phyloP scores from a whole-genome alignment of 2,797 vertebrate species.

The Chanos chanos region DNA sequence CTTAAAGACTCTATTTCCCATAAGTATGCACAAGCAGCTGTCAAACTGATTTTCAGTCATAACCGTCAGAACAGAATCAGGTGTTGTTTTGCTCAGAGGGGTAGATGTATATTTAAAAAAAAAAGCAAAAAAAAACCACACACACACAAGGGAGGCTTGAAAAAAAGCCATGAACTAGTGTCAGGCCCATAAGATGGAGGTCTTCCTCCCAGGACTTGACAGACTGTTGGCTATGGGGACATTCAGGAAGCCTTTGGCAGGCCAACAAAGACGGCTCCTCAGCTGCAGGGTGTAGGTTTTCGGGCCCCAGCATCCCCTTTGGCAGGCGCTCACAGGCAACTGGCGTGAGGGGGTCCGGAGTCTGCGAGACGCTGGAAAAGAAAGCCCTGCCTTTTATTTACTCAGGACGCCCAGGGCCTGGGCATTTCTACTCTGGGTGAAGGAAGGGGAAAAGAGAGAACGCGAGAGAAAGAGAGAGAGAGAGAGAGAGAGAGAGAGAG shows the following conservation, averaged over 20 bases:
- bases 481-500: conserved; percentile 48
- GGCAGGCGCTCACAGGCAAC: conserved; percentile 93
- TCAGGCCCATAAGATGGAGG: conserved; percentile 88
- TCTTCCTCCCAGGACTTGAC: conserved; percentile 90
- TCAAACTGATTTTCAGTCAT: conserved; percentile 83
- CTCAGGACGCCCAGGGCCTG: conserved; percentile 95
- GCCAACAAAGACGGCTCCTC: conserved; percentile 99
- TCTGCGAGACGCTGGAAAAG: conserved; percentile 94
- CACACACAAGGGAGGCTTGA: conserved; percentile 5
- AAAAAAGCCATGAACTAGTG: conserved; percentile 68
- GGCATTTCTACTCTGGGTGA: conserved; percentile 97
- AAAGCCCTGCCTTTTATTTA: conserved; percentile 98
- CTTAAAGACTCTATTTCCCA: conserved; percentile 59
- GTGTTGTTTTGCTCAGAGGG: conserved; percentile 83
- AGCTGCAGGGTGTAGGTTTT: conserved; percentile 98
- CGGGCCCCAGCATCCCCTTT: conserved; percentile 95
- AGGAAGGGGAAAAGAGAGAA: conserved; percentile 68
- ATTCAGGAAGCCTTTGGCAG: conserved; percentile 97
- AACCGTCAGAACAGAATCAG: conserved; percentile 66
- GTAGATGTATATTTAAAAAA: conserved; percentile 49
- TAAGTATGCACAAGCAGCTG: conserved; percentile 80
- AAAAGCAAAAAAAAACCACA: conserved; percentile 38
- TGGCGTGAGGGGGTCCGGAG: conserved; percentile 84
- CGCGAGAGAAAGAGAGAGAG: conserved; percentile 4
- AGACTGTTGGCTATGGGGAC: conserved; percentile 90